Base-by-base conservation (phyloP, 2,113 vertebrate species). In the Ceratotherium simum region DNA sequence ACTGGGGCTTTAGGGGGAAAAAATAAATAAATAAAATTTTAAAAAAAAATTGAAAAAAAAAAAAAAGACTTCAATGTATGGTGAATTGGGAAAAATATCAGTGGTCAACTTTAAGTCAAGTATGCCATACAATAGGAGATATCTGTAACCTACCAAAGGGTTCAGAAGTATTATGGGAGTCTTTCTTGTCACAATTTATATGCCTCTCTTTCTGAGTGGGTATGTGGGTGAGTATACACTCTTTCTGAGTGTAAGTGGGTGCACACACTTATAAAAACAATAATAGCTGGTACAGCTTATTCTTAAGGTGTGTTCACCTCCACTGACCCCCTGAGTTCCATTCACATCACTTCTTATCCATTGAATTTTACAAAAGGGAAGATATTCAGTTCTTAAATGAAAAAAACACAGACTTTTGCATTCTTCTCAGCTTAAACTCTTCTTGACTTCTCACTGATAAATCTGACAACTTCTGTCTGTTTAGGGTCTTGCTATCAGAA, bases 381-480 rank as follows among this genome's bases (percentile, higher is more conserved):
- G 75, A 84, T 73, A 72, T 9, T 76, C n/a, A n/a, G 4, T 81
- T 51, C 62, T 91, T 78, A 90, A 95, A 60, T 78, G 58, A 8
- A 60, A 75, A 70, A 79, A 85, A 33, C 73, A 82, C 95, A 76
- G 64, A n/a, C 48, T 29, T 29, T 8, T 78, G 9, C 29, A 56
- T 83, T 94, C 51, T 93, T 95, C 11, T 46, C 39, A 48, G n/a
- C 46, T 92, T 97, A 89, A 90, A 90, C 36, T 69, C 60, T 62
- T 84, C 54, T 86, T 96, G 94, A 90, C 73, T 96, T 82, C 79
- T 93, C 51, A 69, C n/a, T 79, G 56, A 94, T 92, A 87, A 48
- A 54, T 33, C 84, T 85, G 56, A 56, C 80, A 95, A 81, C 56
- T 23, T n/a, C 25, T 95, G 88, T 64, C 33, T 56, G 56, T 60